phyloP scores from a whole-genome alignment of 1,140 invertebrate species.

The Conus betulinus region DNA sequence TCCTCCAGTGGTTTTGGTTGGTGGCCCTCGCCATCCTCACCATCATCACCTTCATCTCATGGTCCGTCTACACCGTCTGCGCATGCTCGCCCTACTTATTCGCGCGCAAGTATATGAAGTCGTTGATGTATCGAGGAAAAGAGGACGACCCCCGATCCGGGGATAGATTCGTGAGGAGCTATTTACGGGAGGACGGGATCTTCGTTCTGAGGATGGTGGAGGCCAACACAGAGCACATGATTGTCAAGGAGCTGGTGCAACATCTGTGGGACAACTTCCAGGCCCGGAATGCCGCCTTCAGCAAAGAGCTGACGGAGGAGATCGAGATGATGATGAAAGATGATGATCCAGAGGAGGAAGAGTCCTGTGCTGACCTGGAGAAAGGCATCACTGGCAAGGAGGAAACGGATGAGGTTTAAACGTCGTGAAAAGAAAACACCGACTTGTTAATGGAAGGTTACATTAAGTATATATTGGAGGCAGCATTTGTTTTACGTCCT shows the following conservation, averaged over 20 bases:
- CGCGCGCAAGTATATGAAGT: constrained; percentile 65
- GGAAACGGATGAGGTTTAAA: neutral
- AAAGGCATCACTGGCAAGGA: neutral
- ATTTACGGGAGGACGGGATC: constrained; percentile 68
- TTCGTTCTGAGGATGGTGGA: constrained; percentile 67
- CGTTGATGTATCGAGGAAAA: constrained; percentile 44
- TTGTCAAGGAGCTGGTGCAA: constrained; percentile 63
- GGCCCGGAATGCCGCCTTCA: constrained; percentile 11
- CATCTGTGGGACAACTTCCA: constrained; percentile 62
- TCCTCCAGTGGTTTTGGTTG: constrained; percentile 78
- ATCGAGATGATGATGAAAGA: neutral
- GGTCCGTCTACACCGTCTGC: constrained; percentile 53
- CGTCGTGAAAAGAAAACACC: too few species aligned
- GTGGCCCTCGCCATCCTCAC: constrained; percentile 73
- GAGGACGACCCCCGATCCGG: constrained; percentile 51
- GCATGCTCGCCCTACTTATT: constrained; percentile 40
- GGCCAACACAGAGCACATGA: constrained; percentile 66
- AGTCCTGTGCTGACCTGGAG: neutral
- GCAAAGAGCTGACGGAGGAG: constrained; percentile 10
- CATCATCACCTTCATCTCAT: constrained; percentile 48
- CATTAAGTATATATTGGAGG: too few species aligned
- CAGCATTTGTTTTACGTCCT: too few species aligned
- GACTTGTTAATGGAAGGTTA: too few species aligned
- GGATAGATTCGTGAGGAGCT: constrained; percentile 60
- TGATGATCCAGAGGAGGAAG: neutral